Base-by-base conservation (phyloP, 2,888 invertebrate species). In the Cataglyphis albicans region DNA sequence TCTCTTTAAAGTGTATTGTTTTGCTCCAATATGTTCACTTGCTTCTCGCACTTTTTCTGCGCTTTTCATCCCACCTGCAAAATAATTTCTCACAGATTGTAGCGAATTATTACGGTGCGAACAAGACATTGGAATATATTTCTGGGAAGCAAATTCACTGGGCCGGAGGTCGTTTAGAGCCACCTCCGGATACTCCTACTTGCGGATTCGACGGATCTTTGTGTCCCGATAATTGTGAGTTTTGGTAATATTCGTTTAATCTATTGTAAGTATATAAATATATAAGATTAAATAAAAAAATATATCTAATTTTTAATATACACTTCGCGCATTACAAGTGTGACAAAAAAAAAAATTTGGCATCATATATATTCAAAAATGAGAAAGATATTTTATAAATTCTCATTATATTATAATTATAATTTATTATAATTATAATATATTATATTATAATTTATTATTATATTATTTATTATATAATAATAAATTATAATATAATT, bases 161-260 rank as follows among this genome's bases (percentile, higher is more conserved):
- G 99, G 97, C 98, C 5, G 98, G 98, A 18, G 97, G 97, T 6
- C 95, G 97, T 64, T 94, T 95, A 0, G 96, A 96, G 0, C 98
- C 98, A 0, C 98, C 98, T 0, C 97, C 97, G 0, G 99, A 99
- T 95, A 97, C 97, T 2, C 99, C 99, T 0, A 95, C 96, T 84
- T 99, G 99, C 94, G 99, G 99, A 55, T 99, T 98, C 94, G 99
- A 99, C 94, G 97, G 97, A 63, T 97, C 98, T 0, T 96, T 98
- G 82, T 99, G 99, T 94, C 98, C 98, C 5, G 97, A 98, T 95
- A 97, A 96, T 93, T 97, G 97, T 97, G 93, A 96, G 96, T 94
- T 35, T 35, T 82, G 57, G 1, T 75, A 65, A 64, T 57, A 35
- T 32, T 78, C 25, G 12, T 48, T 61, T 57, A 21, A 55, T 55